phyloP scores from a whole-genome alignment of 2,888 invertebrate genomes.

The Ornithoptera alexandrae region DNA sequence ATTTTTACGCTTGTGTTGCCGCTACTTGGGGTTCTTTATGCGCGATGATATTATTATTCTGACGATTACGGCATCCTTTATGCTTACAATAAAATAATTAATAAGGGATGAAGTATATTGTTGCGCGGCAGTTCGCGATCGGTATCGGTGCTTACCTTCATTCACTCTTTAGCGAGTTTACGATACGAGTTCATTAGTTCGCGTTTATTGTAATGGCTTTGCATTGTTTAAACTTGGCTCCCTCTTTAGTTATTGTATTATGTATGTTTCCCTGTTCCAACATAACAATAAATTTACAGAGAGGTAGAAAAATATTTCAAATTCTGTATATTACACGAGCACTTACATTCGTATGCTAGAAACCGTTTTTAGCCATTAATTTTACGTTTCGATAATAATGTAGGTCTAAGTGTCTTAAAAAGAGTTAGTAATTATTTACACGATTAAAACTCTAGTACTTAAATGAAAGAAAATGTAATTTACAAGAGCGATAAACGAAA shows the following conservation, averaged over 20 bases:
- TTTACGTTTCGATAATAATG: neutral
- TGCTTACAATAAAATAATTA: constrained; percentile 80
- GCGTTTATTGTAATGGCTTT: constrained; percentile 49
- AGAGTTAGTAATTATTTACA: neutral
- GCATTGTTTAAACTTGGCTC: constrained; percentile 25
- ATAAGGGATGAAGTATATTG: constrained; percentile 79
- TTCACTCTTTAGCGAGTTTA: constrained; percentile 64
- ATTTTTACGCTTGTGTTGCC: constrained; percentile 79
- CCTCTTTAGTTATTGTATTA: constrained; percentile 28
- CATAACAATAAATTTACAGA: constrained; percentile 16
- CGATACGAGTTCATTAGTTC: constrained; percentile 61
- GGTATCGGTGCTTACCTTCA: constrained; percentile 70
- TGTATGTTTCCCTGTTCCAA: constrained; percentile 25
- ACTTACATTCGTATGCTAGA: neutral
- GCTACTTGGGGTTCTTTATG: constrained; percentile 78
- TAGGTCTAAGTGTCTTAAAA: neutral
- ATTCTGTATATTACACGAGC: neutral
- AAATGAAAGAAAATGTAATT: neutral
- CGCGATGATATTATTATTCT: constrained; percentile 79
- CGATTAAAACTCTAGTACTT: neutral
- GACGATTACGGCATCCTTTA: constrained; percentile 79
- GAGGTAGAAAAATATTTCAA: neutral
- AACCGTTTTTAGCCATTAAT: neutral
- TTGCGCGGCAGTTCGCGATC: constrained; percentile 68
- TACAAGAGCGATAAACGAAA: neutral